Evolutionary conservation across 1,140 invertebrate genomes (phyloP).

Genomic region (Drosophila bocqueti): DNA sequence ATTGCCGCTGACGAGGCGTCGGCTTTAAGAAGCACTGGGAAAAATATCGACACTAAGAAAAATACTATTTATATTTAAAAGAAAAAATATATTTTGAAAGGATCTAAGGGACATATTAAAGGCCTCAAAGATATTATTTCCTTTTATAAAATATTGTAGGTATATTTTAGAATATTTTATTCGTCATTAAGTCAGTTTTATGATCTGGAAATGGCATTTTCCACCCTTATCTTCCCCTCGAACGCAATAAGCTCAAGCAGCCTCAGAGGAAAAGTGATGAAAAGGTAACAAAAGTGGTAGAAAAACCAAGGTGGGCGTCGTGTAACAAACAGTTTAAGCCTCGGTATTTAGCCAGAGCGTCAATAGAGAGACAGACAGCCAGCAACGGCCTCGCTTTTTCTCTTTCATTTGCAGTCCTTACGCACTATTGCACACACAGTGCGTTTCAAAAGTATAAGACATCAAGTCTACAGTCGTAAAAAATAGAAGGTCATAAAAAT

Average conservation of each 20-base stretch:
- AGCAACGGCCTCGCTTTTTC: not conserved
- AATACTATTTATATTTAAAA: too few species aligned
- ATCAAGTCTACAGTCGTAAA: conserved; percentile 7
- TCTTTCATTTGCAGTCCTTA: conserved; percentile 34
- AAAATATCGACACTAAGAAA: not conserved
- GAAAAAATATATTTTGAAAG: not conserved
- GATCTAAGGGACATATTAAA: too few species aligned
- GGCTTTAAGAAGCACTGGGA: conserved; percentile 28
- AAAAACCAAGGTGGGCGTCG: conserved; percentile 23
- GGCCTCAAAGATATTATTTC: too few species aligned
- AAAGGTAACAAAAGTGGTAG: conserved; percentile 25
- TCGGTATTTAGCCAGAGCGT: conserved; percentile 3
- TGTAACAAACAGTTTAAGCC: conserved; percentile 26
- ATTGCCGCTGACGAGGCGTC: conserved; percentile 60
- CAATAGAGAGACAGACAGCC: conserved; percentile 23
- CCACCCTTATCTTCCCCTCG: not conserved
- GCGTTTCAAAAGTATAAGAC: not conserved
- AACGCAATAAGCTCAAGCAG: conserved; percentile 27
- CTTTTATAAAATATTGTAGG: not conserved
- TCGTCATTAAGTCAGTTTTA: not conserved
- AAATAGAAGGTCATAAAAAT: not conserved
- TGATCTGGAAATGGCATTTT: not conserved
- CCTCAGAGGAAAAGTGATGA: not conserved
- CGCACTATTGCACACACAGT: conserved; percentile 26
- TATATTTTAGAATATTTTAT: not conserved